Evolutionary conservation across 2,113 vertebrate species (phyloP).

Genomic region (Columbina picui): DNA sequence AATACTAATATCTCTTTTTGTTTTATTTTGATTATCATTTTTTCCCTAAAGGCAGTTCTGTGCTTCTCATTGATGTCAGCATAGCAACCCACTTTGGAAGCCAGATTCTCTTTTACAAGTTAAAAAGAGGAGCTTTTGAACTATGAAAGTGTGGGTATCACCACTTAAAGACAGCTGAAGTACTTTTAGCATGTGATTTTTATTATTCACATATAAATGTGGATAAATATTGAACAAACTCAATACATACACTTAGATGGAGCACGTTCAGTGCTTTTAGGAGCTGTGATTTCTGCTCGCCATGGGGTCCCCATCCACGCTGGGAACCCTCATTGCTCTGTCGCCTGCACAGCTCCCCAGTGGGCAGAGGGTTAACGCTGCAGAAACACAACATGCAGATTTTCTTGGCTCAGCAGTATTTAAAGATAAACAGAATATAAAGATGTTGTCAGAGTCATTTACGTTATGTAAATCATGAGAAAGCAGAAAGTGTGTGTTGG

Average conservation of each 20-base stretch:
- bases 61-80: background rate
- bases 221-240: slow-evolving; percentile 46
- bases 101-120: background rate
- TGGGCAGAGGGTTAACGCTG: slow-evolving; percentile 49
- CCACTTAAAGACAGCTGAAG: background rate
- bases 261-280: background rate
- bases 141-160: background rate
- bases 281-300: background rate
- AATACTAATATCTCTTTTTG: background rate
- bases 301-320: background rate
- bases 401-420: slow-evolving; percentile 41
- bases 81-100: background rate
- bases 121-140: background rate
- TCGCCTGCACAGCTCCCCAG: background rate
- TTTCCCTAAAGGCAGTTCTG: background rate
- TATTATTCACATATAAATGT: background rate
- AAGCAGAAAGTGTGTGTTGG: slow-evolving; percentile 12
- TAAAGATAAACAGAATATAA: slow-evolving; percentile 56
- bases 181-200: background rate
- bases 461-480: background rate
- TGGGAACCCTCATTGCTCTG: background rate
- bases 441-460: slow-evolving; percentile 27
- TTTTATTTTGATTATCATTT: background rate
- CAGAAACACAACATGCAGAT: slow-evolving; percentile 51
- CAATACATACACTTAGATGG: background rate